Base-by-base conservation (phyloP, 1,140 invertebrate species). In the Plutomurus gul region DNA sequence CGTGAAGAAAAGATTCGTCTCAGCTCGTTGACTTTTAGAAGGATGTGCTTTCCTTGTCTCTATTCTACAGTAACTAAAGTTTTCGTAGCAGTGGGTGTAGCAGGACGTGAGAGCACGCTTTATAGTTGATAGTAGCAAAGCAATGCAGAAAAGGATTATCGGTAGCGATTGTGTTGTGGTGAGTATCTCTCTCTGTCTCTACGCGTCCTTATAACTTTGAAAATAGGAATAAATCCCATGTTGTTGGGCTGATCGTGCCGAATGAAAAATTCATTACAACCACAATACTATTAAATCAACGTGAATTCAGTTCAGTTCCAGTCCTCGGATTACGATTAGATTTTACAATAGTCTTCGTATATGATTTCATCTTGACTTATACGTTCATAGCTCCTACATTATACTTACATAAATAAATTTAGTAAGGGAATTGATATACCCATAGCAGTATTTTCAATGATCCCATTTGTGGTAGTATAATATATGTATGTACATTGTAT, bases 241-340 rank as follows among this genome's bases (percentile, higher is more conserved):
- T 65, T 65, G 27, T 16, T n/a, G n/a, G n/a, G n/a, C n/a, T n/a
- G 56, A 65, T 65, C 16, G 22, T 65, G 27, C 8, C 56, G 18
- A 33, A 65, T 65, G 56, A 65, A 65, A 65, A 65, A 65, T 65
- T 65, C 56, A 65, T 65, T 65, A 65, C 56, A 33, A 33, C 56
- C 56, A 65, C 56, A 65, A 65, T 65, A 65, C 56, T 65, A 65
- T 65, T 65, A 65, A 65, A 33, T 33, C 27, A 33, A n/a, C 56
- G 10, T 30, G 16, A n/a, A 27, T 33, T 65, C 56, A 33, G 56
- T 33, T 36, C 56, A 27, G 36, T 30, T 65, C 25, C 7, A 65
- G 27, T 33, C 47, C 20, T 51, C 10, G 47, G 47, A 51, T 51
- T 51, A 51, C 47, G 47, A 51, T 51, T 51, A 51, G 47, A 51